These are phyloP conservation scores for Podarcis lilfordi DNA, from an alignment of 2,797 vertebrate genomes.

Conservation along the genomic window DNA sequence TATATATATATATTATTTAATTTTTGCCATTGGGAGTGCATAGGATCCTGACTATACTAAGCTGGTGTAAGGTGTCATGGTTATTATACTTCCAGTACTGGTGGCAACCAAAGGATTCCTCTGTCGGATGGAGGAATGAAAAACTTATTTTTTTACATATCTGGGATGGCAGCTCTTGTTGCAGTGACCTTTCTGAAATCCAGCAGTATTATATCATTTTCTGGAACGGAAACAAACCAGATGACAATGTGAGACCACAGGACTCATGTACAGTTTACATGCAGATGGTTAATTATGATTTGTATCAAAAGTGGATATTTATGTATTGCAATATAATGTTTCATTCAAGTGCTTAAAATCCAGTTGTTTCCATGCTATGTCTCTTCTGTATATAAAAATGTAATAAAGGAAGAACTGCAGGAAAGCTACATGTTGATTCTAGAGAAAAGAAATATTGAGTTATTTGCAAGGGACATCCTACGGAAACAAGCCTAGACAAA, in stretches of 20 bases:
- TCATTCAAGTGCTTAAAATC: not conserved
- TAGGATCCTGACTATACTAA: not conserved
- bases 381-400: not conserved
- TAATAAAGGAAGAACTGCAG: not conserved
- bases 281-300: not conserved
- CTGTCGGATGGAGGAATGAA: not conserved
- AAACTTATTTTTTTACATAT: not conserved
- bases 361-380: not conserved
- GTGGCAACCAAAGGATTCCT: not conserved
- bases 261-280: not conserved
- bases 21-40: not conserved
- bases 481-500: not conserved
- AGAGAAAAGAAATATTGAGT: conserved; percentile 1
- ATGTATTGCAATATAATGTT: not conserved
- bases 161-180: not conserved
- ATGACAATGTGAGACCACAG: not conserved
- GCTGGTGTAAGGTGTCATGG: not conserved
- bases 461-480: not conserved
- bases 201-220: not conserved
- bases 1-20: not conserved
- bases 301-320: not conserved
- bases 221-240: not conserved
- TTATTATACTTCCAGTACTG: not conserved
- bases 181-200: not conserved
- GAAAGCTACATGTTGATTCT: not conserved